Base-by-base conservation (phyloP, 2,113 vertebrate species). In the Bagarius yarrelli region DNA sequence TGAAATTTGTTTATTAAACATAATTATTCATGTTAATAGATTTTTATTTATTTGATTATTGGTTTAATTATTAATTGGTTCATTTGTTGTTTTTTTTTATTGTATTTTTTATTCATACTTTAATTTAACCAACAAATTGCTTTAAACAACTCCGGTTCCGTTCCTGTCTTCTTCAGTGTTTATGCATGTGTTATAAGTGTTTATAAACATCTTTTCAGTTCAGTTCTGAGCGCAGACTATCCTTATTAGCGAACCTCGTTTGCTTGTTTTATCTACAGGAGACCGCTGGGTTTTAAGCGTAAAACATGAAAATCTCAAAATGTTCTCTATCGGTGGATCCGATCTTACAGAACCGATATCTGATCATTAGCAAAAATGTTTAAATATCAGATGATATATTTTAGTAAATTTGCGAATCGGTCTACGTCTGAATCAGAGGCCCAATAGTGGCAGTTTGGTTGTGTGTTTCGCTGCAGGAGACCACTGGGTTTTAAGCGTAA, bases 401-500 rank as follows among this genome's bases (percentile, higher is more conserved):
- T 47, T 47, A 47, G 44, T 47, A 1, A 8, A 47, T 47, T 47
- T 4, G 9, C 44, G 5, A 8, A 47, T 47, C 11, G 36, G 36
- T 40, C 36, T 11, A 47, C 44, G 5, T 47, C 44, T 11, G 44
- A 47, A 47, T 47, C 44, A 11, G 44, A 47, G 44, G 44, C 9
- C 44, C 44, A 47, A 11, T 47, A 11, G 44, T 8, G 44, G 44
- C 44, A 47, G 44, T 47, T 3, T 47, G 44, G 9, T 47, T 4
- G 44, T 47, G 44, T 47, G 44, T 47, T 47, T 11, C 5, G 36
- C 9, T 47, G 6, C 9, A 47, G 44, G 57, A 50, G 15, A 25
- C 71, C 74, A 34, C 69, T 40, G 50, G 60, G 53, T 59, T 32
- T 73, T 77, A 25, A 77, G 73, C 63, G 63, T 63, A 32, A 21